Conservation (phyloP, 64 coral and sea anemone species). For the Porites australiensis region DNA sequence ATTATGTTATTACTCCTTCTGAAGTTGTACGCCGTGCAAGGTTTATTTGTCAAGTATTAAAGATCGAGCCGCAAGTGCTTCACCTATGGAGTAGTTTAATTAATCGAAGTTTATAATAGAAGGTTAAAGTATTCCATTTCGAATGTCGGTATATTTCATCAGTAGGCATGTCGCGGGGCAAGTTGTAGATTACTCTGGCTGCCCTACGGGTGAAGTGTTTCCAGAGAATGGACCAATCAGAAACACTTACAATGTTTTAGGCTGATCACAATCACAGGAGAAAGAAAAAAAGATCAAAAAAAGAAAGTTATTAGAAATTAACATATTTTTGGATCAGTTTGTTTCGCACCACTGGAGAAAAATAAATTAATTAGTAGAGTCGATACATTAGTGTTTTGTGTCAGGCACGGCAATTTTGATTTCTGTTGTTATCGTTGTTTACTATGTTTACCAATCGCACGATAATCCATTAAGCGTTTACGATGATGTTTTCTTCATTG, state of each 20-base stretch:
- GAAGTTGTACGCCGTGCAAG: too few species aligned
- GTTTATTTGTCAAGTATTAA: too few species aligned
- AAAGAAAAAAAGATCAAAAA: neutral
- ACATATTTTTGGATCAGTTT: neutral
- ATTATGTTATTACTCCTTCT: too few species aligned
- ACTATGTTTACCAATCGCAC: neutral
- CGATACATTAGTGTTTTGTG: neutral
- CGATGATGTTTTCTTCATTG: too few species aligned
- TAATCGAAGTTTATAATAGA: too few species aligned
- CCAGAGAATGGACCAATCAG: neutral
- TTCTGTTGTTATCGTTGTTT: neutral
- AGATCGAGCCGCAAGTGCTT: too few species aligned
- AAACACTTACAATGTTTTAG: neutral
- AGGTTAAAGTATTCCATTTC: too few species aligned
- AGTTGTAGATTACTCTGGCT: too few species aligned
- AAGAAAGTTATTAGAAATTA: neutral
- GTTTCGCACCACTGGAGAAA: constrained; percentile 11
- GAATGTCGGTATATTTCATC: too few species aligned
- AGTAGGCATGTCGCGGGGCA: too few species aligned
- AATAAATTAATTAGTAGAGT: neutral
- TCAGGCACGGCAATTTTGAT: neutral
- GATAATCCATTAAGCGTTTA: neutral
- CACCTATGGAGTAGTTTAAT: too few species aligned
- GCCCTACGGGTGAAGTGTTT: too few species aligned
- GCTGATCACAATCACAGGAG: neutral